These are phyloP conservation scores for Nycticryphes semicollaris DNA, from an alignment of 2,113 vertebrate species.

Conservation along the genomic window DNA sequence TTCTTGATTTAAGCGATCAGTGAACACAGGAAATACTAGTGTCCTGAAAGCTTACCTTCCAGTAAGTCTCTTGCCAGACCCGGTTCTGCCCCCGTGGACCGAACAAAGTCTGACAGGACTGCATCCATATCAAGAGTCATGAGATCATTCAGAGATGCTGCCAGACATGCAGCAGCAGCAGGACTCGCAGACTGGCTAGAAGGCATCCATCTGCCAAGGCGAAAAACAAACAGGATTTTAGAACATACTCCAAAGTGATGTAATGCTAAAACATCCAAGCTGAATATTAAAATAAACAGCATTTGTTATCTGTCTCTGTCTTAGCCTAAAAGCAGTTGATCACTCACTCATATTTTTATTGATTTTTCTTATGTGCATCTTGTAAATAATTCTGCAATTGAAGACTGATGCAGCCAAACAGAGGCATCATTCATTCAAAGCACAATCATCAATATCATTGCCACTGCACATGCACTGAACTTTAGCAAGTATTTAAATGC, in stretches of 20 bases:
- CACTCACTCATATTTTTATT: not conserved
- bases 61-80: slow-evolving; percentile 99
- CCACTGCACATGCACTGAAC: not conserved
- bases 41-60: slow-evolving; percentile 83
- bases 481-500: not conserved
- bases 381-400: not conserved
- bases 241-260: not conserved
- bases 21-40: not conserved
- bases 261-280: not conserved
- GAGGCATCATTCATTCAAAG: not conserved
- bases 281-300: not conserved
- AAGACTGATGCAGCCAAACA: not conserved
- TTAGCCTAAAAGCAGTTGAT: not conserved
- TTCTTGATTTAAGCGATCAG: not conserved
- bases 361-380: not conserved
- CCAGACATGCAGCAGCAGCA: slow-evolving; percentile 86
- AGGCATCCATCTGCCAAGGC: slow-evolving; percentile 86
- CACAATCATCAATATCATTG: not conserved
- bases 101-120: slow-evolving; percentile 99
- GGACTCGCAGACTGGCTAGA: slow-evolving; percentile 85
- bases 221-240: not conserved
- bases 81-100: slow-evolving; percentile 99
- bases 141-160: slow-evolving; percentile 91
- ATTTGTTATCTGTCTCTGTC: not conserved
- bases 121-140: slow-evolving; percentile 99